Evolutionary conservation across 2,113 vertebrate genomes (phyloP), one percentile per base, ranked within the genome.

Genomic region (Strigops habroptila): DNA sequence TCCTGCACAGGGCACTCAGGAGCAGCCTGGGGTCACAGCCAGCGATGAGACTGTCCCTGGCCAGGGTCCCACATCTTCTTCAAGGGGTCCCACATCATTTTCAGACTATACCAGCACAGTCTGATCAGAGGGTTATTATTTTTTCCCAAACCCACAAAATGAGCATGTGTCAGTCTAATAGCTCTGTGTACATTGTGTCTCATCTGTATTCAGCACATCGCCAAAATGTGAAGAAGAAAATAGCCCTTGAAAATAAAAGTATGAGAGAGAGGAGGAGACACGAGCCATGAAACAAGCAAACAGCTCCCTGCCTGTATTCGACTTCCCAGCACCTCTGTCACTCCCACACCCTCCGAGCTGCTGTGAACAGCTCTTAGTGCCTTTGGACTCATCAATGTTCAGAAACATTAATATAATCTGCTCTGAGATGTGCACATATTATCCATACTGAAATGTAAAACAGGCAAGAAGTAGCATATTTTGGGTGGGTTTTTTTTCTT

Each of bases 171-270:
- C 91, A 88, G 28, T 67, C 71, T 63, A 57, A 81, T 18, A 76
- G 89, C 74, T 82, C 91, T 63, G 51, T 83, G 60, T 74, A 52
- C 59, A 27, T 12, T 44, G 70, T 4, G 15, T 39, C 92, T 96
- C 95, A 93, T 96, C 93, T 93, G 92, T 94, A 94, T 96, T 84
- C 95, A 79, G 86, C 80, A 41, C 95, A 52, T 67, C 55, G 25
- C 69, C 77, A 68, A 82, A 57, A 86, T 7, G 51, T 44, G 73
- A 90, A 68, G 86, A 71, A 57, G 62, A 96, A 96, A 95, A 96
- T 46, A 94, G 92, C 69, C 88, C 57, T 91, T 87, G 96, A 96
- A 93, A 95, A 97, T 79, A 92, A 86, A 90, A 91, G 88, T 68
- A 44, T 51, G 73, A 35, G 80, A 79, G 84, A 53, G 18, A 81